These are phyloP conservation scores for Lipophrys pholis DNA, from an alignment of 2,113 vertebrate genomes.

Conservation along the genomic window DNA sequence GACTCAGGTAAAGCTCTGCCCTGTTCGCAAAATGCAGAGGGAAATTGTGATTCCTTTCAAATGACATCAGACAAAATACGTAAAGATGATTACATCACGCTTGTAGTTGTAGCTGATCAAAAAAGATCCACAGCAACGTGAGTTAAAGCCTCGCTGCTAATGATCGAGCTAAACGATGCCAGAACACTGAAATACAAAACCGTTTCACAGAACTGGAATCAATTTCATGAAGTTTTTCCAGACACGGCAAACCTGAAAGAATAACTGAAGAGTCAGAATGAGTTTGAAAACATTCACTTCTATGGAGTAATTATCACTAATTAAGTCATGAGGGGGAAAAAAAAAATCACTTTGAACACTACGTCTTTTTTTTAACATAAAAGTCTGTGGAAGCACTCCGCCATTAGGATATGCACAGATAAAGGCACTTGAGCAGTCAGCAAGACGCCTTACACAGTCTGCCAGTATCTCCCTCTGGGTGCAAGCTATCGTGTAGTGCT, in stretches of 20 bases:
- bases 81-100: background rate
- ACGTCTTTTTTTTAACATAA: constrained; percentile 64
- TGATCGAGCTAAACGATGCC: constrained; percentile 11
- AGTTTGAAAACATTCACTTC: constrained; percentile 57
- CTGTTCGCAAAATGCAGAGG: constrained; percentile 2
- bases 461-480: constrained; percentile 71
- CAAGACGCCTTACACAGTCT: constrained; percentile 63
- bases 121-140: background rate
- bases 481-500: constrained; percentile 58
- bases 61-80: constrained; percentile 18
- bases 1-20: constrained; percentile 1
- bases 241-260: constrained; percentile 48
- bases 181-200: constrained; percentile 25
- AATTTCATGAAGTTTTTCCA: constrained; percentile 28
- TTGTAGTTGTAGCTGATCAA: constrained; percentile 28
- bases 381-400: constrained; percentile 50
- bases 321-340: constrained; percentile 67
- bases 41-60: constrained; percentile 8
- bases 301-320: constrained; percentile 66
- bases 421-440: constrained; percentile 73
- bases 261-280: constrained; percentile 44
- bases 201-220: constrained; percentile 31
- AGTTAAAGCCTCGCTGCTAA: constrained; percentile 15
- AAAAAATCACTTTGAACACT: constrained; percentile 71
- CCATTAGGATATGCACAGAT: constrained; percentile 65